A percentile compares a stretch with the other conserved stretches of the same genome.
phyloP scores from a whole-genome alignment of 2,113 vertebrate genomes.

The Anarhynchus alexandrinus region DNA sequence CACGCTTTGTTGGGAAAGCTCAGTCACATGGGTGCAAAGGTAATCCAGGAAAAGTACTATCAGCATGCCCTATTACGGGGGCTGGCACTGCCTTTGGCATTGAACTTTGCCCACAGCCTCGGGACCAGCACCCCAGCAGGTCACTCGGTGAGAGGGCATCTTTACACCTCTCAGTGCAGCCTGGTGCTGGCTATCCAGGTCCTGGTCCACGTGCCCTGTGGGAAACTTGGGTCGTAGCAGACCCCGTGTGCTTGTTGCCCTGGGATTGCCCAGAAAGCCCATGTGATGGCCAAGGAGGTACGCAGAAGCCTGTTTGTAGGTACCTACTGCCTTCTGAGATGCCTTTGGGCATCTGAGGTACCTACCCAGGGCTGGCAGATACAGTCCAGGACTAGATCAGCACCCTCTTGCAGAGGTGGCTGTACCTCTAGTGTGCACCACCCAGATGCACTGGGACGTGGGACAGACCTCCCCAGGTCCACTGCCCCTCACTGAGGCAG shows the following conservation, averaged over 20 bases:
- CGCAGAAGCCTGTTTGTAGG: rapidly evolving
- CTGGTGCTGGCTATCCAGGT: not conserved
- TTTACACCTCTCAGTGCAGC: not conserved
- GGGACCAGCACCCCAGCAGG: not conserved
- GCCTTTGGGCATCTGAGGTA: not conserved
- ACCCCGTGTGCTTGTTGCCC: not conserved
- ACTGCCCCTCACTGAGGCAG: too few relatives aligned
- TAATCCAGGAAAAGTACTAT: conserved; percentile 26
- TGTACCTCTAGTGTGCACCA: not conserved
- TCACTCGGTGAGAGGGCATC: not conserved
- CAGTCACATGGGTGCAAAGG: not conserved
- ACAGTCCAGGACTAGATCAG: not conserved
- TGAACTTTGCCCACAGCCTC: not conserved
- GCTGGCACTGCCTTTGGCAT: not conserved
- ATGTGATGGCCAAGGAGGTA: rapidly evolving
- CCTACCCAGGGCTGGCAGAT: not conserved
- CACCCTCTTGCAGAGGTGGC: not conserved
- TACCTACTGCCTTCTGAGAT: not conserved
- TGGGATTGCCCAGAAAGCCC: not conserved
- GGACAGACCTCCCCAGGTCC: not conserved
- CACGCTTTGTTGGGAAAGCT: not conserved
- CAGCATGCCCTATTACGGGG: not conserved
- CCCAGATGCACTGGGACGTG: rapidly evolving
- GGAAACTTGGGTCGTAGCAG: not conserved
- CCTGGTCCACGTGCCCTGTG: rapidly evolving